Base-by-base conservation (phyloP, 2,888 invertebrate genomes). In the Dugesia japonica region DNA sequence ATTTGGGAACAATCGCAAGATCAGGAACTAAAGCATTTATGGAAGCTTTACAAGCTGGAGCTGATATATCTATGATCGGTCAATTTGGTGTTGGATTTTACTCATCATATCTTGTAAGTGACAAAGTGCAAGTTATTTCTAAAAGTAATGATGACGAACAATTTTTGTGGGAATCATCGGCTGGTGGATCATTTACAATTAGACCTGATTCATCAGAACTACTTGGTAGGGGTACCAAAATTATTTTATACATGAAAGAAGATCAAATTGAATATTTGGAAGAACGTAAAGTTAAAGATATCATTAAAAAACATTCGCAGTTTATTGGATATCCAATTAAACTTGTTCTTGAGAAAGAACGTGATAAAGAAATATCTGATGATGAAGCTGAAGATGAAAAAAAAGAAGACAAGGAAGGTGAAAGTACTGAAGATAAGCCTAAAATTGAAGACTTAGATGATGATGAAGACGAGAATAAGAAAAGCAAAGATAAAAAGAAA, bases 81-180 rank as follows among this genome's bases (percentile, higher is more conserved):
- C 97, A 98, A 87, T 98, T 98, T 86, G 97, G 97, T 88, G 98
- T 98, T 80, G 97, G 97, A 86, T 98, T 98, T 89, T 98, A 97
- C 87, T 98, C 97, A 0, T 94, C 95, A 73, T 98, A 97, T 86
- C 87, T 98, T 80, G 89, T 98, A 74, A 95, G 97, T 42, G 97
- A 98, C 85, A 89, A 81, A 83, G 94, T 94, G 9, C 78, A 79
- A 42, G 97, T 98, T 0, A 89, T 90, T 79, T 94, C 94, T 0
- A 97, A 94, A 85, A 89, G 93, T 88, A 97, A 97, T 83, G 97
- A 98, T 84, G 97, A 98, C 82, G 97, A 97, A 81, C 93, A 93
- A 84, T 95, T 98, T 87, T 86, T 91, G 79, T 98, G 98, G 97
- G 95, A 98, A 84, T 95, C 95, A 0, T 90, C 93, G 1, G 98